Evolutionary conservation across 2,113 vertebrate species (phyloP), one percentile per base, ranked within the genome.

Genomic region (Myrmecophaga tridactyla): DNA sequence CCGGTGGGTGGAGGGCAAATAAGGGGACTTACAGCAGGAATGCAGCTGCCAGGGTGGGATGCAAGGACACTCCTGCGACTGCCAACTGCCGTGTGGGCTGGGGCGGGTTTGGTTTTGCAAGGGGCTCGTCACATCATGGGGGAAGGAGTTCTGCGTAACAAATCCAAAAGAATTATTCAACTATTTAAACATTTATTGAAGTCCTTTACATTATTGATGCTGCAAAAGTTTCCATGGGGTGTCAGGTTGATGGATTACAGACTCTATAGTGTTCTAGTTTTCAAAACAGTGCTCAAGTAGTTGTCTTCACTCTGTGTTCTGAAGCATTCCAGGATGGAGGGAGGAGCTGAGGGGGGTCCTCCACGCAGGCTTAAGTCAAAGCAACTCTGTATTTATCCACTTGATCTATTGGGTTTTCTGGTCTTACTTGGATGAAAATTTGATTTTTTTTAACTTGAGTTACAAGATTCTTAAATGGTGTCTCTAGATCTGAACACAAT

Each of bases 211-310:
- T 20, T 27, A 17, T 31, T 20, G 4, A 62, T 73, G 17, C 18
- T 18, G 25, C 58, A 12, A 51, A 3, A 62, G n/a, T 4, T 80
- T 29, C 39, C 7, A 2, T 4, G 4, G 36, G 36, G 10, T 31
- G 13, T 73, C 7, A 60, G 36, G 43, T 0, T 0, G 8, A 41
- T 27, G 21, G 20, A 5, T 15, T 39, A 21, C 27, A 39, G 14
- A 51, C 41, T 12, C 27, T 1, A 7, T 48, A 11, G 8, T 41
- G 29, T 13, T 18, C 39, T 43, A 7, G 20, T 86, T 90, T 92
- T 43, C 43, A 83, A 63, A 82, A 39, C 0, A 70, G 21, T 2
- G 0, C 1, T 0, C 12, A 9, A n/a, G 31, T 7, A 7, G 36
- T 11, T 9, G 17, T 63, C 82, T 70, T 20, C 48, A 29, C 6